Evolutionary conservation across 2,113 vertebrate genomes (phyloP), one percentile per base, ranked within the genome.

Genomic region (Sigmodon hispidus): DNA sequence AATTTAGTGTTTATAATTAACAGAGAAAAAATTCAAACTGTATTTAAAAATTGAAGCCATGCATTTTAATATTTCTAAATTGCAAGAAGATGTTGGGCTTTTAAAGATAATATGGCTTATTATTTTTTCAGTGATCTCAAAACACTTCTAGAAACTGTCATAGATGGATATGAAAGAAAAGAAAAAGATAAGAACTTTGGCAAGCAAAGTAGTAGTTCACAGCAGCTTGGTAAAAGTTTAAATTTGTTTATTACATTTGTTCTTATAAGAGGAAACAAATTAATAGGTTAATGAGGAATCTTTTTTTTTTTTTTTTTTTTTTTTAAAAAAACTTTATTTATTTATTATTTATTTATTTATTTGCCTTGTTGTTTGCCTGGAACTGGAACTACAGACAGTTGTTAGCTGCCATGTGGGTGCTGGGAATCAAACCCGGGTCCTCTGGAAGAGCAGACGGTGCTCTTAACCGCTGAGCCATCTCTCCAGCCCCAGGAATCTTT

Each of bases 1-100:
- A 75, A 96, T 95, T 98, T 98, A 99, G 98, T 98, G 98, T 98
- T 98, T 97, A 0, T 87, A 13, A 95, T 91, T 94, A 96, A 97
- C 84, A 95, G 59, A 97, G 52, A 61, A 94, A 80, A 97, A 81
- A 80, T 36, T 50, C 0, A 9, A 90, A 95, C n/a, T 67, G 43
- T 94, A 93, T 73, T 95, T 96, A 90, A 95, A 94, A 90, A 72
- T 76, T 52, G 67, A 90, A 77, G 50, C 89, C 45, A 93, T 0
- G 24, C 34, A 84, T 92, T 93, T 93, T 55, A 98, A 93, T 97
- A 83, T 81, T 90, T 93, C 87, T 70, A 67, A 93, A 90, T 48
- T 87, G 15, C 73, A 80, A 95, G 94, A 89, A 90, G 50, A 22
- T 19, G 65, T 87, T 93, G 90, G 52, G 48, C 7, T 95, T 94